These are phyloP conservation scores for Oreochromis aureus DNA, from an alignment of 2,113 vertebrate genomes.

Conservation along the genomic window DNA sequence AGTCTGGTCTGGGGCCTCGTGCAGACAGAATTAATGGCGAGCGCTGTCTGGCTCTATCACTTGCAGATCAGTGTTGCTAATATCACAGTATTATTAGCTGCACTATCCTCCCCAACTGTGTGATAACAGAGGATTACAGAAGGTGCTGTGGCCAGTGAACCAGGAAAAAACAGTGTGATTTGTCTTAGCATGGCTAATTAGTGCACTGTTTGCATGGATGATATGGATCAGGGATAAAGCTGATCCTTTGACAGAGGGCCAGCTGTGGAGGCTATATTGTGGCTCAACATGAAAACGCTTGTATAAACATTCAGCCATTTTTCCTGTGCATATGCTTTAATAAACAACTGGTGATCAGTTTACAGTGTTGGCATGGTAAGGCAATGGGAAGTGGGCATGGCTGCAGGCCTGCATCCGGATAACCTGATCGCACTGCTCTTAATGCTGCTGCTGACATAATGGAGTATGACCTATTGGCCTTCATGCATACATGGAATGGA, in stretches of 20 bases:
- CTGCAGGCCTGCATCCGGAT: neutral
- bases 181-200: constrained; percentile 53
- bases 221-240: constrained; percentile 33
- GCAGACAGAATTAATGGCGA: constrained; percentile 33
- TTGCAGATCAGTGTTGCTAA: constrained; percentile 53
- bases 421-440: neutral
- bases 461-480: neutral
- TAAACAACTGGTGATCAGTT: neutral
- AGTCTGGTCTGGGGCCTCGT: constrained; percentile 35
- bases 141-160: constrained; percentile 51
- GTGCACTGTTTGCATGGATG: constrained; percentile 30
- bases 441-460: neutral
- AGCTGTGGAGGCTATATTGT: neutral
- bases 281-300: neutral
- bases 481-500: neutral
- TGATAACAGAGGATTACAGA: constrained; percentile 58
- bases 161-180: constrained; percentile 34
- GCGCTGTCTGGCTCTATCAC: constrained; percentile 35
- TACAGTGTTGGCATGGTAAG: neutral
- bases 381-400: neutral
- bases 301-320: neutral
- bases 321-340: neutral
- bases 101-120: constrained; percentile 40
- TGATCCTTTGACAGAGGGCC: constrained; percentile 32
- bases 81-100: constrained; percentile 61